Percentiles rank a stretch among this genome's conserved stretches.
Evolutionary conservation across 2,888 invertebrate genomes (phyloP).

Genomic region (Lasius platythorax): DNA sequence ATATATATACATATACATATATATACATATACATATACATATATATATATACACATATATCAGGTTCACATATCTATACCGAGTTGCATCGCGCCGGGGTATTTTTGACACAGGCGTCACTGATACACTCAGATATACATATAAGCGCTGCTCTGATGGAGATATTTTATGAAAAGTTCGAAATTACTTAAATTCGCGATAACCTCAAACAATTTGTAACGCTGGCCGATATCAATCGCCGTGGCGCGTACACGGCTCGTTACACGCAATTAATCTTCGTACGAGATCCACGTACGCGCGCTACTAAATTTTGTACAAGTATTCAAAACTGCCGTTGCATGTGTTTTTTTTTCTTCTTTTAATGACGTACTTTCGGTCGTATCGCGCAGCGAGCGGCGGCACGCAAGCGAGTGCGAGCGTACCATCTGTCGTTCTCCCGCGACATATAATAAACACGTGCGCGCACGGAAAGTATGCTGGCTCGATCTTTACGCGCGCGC

Average conservation of each 20-base stretch:
- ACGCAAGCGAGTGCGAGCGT: constrained; percentile 57
- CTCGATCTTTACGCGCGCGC: constrained; percentile 64
- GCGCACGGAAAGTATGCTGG: constrained; percentile 46
- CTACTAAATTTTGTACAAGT: constrained; percentile 15
- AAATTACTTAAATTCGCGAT: constrained; percentile 35
- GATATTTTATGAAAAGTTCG: neutral
- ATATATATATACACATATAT: no score
- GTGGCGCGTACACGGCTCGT: constrained; percentile 21
- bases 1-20: no score
- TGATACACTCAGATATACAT: neutral
- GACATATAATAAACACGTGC: constrained; percentile 58
- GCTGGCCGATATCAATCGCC: constrained; percentile 38
- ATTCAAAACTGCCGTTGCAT: constrained; percentile 33
- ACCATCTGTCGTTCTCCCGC: constrained; percentile 46
- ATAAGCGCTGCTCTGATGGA: neutral
- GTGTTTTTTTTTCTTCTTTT: neutral
- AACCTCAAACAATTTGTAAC: constrained; percentile 44
- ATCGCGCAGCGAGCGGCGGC: constrained; percentile 47
- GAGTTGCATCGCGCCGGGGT: neutral
- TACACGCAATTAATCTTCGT: constrained; percentile 25
- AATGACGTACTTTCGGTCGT: constrained; percentile 14
- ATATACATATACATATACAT: no score
- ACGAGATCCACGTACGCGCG: neutral
- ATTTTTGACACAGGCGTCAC: neutral
- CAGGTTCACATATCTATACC: neutral